A percentile compares a stretch with the other conserved stretches of the same genome.
phyloP scores from a whole-genome alignment of 2,113 vertebrate species.

The Panthera leo region DNA sequence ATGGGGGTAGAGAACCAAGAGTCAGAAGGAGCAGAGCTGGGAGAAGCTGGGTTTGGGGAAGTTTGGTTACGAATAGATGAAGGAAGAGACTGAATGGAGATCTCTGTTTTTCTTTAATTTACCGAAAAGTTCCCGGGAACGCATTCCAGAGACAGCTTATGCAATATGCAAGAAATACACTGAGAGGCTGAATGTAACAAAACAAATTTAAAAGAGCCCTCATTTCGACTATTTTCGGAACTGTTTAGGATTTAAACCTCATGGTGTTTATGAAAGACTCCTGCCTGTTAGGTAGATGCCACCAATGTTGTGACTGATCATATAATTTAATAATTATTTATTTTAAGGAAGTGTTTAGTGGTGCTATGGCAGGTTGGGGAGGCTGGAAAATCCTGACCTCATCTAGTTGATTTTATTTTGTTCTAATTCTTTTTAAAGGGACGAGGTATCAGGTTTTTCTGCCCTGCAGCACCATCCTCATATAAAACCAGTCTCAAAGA shows the following conservation, averaged over 20 bases:
- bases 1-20: not conserved
- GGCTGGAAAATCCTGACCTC: not conserved
- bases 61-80: not conserved
- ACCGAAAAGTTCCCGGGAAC: not conserved
- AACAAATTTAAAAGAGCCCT: not conserved
- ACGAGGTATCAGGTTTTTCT: not conserved
- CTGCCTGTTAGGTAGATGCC: not conserved
- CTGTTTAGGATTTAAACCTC: not conserved
- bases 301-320: not conserved
- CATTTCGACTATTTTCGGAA: not conserved
- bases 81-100: not conserved
- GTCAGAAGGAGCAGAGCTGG: not conserved
- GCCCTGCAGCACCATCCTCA: not conserved
- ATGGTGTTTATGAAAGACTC: not conserved
- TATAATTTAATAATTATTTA: constrained; percentile 15
- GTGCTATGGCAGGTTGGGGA: not conserved
- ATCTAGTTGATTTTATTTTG: not conserved
- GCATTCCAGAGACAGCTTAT: not conserved
- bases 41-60: not conserved
- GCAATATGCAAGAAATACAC: not conserved
- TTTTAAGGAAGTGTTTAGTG: not conserved
- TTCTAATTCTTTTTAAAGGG: constrained; percentile 7
- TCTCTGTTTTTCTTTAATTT: constrained; percentile 29
- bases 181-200: not conserved
- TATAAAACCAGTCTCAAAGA: not conserved